These are phyloP conservation scores for Sinocyclocheilus anophthalmus DNA, from an alignment of 2,113 vertebrate species.

Conservation along the genomic window DNA sequence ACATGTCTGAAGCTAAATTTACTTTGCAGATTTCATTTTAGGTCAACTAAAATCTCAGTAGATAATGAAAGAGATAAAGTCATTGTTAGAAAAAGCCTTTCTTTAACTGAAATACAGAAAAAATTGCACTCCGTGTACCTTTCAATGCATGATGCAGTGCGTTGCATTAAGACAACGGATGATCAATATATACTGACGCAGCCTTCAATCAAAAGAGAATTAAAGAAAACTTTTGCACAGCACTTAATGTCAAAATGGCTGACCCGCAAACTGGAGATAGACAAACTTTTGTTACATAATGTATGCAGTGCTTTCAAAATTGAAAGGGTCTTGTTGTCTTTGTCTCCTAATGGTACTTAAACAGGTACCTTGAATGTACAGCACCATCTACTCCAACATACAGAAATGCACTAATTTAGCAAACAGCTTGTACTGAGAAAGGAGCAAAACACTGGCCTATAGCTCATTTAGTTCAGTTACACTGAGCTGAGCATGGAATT, in stretches of 20 bases:
- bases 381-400: background rate
- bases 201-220: background rate
- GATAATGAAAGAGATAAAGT: background rate
- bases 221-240: background rate
- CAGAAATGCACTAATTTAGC: slow-evolving; percentile 5
- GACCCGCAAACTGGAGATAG: background rate
- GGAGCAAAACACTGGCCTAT: background rate
- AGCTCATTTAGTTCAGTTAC: slow-evolving; percentile 6
- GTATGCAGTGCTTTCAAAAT: background rate
- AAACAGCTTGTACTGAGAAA: background rate
- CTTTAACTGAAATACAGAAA: background rate
- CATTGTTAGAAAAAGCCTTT: background rate
- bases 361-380: background rate
- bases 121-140: background rate
- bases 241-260: background rate
- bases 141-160: background rate
- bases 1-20: background rate
- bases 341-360: background rate
- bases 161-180: background rate
- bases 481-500: slow-evolving; percentile 1
- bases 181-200: background rate
- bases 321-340: background rate
- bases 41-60: background rate
- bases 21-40: background rate
- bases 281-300: background rate